These are phyloP conservation scores for Campylorhamphus procurvoides DNA, from an alignment of 2,113 vertebrate genomes.

Conservation along the genomic window DNA sequence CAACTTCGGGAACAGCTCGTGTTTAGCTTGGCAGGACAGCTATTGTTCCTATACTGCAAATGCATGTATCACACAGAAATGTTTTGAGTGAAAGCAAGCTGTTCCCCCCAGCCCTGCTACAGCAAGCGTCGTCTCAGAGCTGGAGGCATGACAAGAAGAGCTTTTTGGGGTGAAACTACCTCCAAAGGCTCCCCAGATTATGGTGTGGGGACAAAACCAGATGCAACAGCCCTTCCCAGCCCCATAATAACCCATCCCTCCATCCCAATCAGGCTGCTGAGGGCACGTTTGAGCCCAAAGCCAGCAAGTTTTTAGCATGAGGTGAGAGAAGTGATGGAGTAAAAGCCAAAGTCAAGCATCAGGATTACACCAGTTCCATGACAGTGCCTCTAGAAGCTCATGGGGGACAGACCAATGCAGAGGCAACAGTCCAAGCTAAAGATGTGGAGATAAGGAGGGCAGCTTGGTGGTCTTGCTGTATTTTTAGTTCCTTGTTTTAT, in stretches of 20 bases:
- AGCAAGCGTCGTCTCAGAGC: not conserved
- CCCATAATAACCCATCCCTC: not conserved
- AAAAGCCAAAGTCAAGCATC: not conserved
- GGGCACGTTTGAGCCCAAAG: not conserved
- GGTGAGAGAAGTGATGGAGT: not conserved
- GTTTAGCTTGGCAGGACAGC: constrained; percentile 2
- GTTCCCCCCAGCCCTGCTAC: not conserved
- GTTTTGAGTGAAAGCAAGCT: not conserved
- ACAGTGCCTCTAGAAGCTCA: not conserved
- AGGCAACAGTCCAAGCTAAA: not conserved
- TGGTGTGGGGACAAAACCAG: not conserved
- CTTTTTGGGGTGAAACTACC: not conserved
- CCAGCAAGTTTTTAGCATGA: not conserved
- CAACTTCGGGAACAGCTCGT: not conserved
- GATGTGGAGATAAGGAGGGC: not conserved
- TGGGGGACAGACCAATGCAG: not conserved
- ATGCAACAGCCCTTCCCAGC: not conserved
- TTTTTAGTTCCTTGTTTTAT: constrained; percentile 3
- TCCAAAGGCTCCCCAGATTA: not conserved
- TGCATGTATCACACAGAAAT: not conserved
- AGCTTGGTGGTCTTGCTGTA: not conserved
- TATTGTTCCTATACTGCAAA: constrained; percentile 30
- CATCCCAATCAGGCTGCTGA: not conserved
- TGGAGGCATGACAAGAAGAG: not conserved
- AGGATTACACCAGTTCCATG: not conserved